These are phyloP conservation scores for Andrena camellia DNA, from an alignment of 2,888 invertebrate genomes.

Conservation along the genomic window DNA sequence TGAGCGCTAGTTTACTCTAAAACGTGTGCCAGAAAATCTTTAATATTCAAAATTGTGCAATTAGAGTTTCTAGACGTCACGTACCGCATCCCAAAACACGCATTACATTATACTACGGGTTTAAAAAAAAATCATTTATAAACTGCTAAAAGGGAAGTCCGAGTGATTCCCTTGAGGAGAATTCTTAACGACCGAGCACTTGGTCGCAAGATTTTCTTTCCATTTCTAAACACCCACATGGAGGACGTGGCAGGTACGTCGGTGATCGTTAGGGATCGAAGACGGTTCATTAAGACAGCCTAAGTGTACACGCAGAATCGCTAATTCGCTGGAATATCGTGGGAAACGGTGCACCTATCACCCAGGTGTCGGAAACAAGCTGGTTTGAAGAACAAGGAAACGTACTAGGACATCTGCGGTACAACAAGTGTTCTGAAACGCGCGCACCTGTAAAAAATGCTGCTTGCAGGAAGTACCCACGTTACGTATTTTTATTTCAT, in stretches of 20 bases:
- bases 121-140: too few relatives aligned
- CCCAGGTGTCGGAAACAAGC: conserved; percentile 77
- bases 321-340: conserved; percentile 63
- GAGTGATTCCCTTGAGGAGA: background rate
- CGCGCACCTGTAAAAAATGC: conserved; percentile 69
- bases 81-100: too few relatives aligned
- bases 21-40: too few relatives aligned
- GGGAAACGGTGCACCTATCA: conserved; percentile 48
- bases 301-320: background rate
- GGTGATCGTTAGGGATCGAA: conserved; percentile 1
- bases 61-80: too few relatives aligned
- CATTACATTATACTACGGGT: too few relatives aligned
- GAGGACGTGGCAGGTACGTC: background rate
- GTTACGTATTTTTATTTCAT: conserved; percentile 50
- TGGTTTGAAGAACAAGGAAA: conserved; percentile 57
- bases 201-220: conserved; percentile 10
- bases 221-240: conserved; percentile 65
- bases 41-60: too few relatives aligned
- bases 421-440: conserved; percentile 68
- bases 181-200: background rate
- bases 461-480: conserved; percentile 72
- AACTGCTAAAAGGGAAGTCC: background rate
- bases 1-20: too few relatives aligned
- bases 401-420: conserved; percentile 74
- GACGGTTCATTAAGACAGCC: conserved; percentile 41